Conservation (phyloP, 2,113 vertebrate species). For the Thamnophis sirtalis region DNA sequence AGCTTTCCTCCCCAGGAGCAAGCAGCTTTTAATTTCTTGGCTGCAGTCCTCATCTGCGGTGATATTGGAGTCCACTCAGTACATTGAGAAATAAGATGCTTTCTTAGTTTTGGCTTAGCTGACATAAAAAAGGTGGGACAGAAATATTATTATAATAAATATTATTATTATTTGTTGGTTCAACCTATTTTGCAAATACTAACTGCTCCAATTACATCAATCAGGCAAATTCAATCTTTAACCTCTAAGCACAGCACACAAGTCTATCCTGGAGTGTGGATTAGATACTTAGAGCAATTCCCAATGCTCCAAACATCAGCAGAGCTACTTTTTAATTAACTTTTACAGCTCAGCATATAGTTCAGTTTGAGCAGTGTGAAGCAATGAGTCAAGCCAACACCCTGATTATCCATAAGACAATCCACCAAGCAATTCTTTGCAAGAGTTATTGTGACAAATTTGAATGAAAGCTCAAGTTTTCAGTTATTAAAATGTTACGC, state of each 20-base stretch:
- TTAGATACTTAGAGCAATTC: neutral
- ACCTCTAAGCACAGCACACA: neutral
- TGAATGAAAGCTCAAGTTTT: neutral
- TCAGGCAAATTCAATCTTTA: neutral
- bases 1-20: too few relatives aligned
- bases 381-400: neutral
- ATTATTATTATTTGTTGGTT: neutral
- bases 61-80: neutral
- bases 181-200: neutral
- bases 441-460: neutral
- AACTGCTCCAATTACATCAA: neutral
- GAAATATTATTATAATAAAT: neutral
- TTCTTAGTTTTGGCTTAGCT: neutral
- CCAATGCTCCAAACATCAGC: neutral
- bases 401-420: neutral
- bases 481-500: neutral
- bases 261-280: neutral
- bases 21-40: too few relatives aligned
- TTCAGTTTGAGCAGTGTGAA: neutral
- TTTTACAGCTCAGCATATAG: neutral
- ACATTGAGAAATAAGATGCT: neutral
- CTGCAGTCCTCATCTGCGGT: too few relatives aligned
- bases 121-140: neutral
- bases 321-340: neutral
- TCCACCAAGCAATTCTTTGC: neutral